Percentiles rank a stretch among this genome's conserved stretches.
Conservation (phyloP, 2,888 invertebrate species). For the Oligia latruncula region DNA sequence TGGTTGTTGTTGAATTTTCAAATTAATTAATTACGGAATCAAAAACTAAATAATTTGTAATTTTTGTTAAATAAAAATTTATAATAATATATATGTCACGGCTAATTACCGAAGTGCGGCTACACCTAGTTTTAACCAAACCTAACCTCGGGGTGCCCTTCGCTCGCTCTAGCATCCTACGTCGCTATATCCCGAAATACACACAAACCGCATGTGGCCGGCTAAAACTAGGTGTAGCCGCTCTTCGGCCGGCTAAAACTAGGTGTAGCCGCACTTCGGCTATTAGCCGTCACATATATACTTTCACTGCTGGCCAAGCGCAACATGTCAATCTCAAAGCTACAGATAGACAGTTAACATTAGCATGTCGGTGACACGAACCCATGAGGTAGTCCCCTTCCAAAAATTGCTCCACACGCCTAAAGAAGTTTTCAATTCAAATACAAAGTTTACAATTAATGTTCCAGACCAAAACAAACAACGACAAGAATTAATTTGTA, state of each 20-base stretch:
- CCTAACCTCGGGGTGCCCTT: no score
- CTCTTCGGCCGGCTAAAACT: no score
- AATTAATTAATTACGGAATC: background rate
- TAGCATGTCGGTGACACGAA: background rate
- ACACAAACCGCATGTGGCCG: no score
- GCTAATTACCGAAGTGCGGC: no score
- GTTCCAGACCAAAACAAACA: background rate
- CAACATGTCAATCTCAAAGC: background rate
- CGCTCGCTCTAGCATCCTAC: no score
- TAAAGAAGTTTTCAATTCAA: background rate
- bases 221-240: no score
- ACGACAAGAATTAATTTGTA: conserved; percentile 7
- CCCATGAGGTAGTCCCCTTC: background rate
- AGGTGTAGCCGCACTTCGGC: no score
- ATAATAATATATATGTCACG: background rate
- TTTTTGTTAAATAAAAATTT: no score
- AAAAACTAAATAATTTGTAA: no score
- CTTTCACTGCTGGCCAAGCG: background rate
- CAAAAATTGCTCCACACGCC: background rate
- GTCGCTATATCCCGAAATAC: no score
- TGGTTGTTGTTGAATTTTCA: no score
- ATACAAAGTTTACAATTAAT: conserved; percentile 1
- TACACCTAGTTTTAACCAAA: no score
- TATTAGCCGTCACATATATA: background rate
- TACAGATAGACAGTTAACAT: background rate